Evolutionary conservation across 1,140 invertebrate genomes (phyloP), one percentile per base, ranked within the genome.

Genomic region (Aphelenchoides fujianensis): DNA sequence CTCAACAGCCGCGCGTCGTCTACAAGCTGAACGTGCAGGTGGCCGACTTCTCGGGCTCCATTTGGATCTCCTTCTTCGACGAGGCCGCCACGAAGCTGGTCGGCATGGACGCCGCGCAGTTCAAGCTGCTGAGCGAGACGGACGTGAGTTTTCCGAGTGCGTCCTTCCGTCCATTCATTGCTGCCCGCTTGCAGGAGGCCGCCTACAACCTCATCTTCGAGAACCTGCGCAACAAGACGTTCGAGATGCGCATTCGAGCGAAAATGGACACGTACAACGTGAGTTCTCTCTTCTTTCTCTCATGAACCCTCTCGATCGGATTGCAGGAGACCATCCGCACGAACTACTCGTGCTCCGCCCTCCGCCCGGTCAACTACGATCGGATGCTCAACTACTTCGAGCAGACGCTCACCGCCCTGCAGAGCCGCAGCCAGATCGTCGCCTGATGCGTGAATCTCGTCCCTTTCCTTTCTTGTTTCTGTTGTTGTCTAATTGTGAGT

Each of bases 231-330:
- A 95, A 96, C 83, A 90, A 90, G 79, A 88, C 89, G 0, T 94
- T 89, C 76, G 87, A 91, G 9, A 92, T 95, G 79, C 91, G 90
- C 83, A 86, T 96, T 53, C 86, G 92, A 72, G 89, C 90, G 19
- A 95, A 93, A 85, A 89, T 92, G 84, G 95, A 98, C 85, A 91
- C 89, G 19, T 98, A 91, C 80, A 95, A 92, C 85, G 93, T 68
- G 59, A 68, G 48, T 68, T 19, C 1, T 66, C 32, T 63, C 28
- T 7, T 23, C 28, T 30, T n/a, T n/a, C n/a, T n/a, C n/a, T n/a
- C n/a, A n/a, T n/a, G n/a, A n/a, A n/a, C n/a, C n/a, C n/a, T n/a
- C n/a, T n/a, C n/a, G n/a, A n/a, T n/a, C n/a, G n/a, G n/a, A n/a
- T n/a, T n/a, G n/a, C n/a, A n/a, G n/a, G n/a, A n/a, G n/a, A n/a